These are phyloP conservation scores for Meloe dianella DNA, from an alignment of 2,888 invertebrate species.

Conservation along the genomic window DNA sequence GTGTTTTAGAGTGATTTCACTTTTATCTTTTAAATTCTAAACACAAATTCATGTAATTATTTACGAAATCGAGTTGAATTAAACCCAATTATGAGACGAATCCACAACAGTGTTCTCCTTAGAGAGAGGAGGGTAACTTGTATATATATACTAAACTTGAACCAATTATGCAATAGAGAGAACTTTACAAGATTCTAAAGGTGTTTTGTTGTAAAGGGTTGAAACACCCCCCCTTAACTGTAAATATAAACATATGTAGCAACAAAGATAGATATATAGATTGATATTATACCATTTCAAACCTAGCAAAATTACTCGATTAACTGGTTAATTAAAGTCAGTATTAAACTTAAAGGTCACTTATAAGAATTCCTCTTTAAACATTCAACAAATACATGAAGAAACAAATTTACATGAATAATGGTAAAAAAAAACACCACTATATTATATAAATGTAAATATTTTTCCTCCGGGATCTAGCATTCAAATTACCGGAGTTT, in stretches of 20 bases:
- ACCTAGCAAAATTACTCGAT: constrained; percentile 27
- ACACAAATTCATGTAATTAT: neutral
- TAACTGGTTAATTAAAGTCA: constrained; percentile 35
- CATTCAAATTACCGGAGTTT: constrained; percentile 6
- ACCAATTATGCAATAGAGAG: neutral
- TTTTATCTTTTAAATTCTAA: too few species aligned
- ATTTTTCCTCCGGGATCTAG: constrained; percentile 14
- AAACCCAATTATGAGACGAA: neutral
- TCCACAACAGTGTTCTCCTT: constrained; percentile 8
- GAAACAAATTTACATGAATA: neutral
- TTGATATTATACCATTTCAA: neutral
- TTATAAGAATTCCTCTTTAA: constrained; percentile 35
- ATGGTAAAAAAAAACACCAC: neutral
- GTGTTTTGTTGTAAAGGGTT: neutral
- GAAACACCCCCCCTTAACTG: neutral
- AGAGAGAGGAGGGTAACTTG: neutral
- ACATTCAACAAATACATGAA: neutral
- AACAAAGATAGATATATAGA: neutral
- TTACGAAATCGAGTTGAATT: neutral
- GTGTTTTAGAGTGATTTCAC: too few species aligned
- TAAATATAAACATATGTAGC: neutral
- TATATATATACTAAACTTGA: neutral
- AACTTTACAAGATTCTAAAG: neutral
- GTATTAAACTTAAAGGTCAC: constrained; percentile 36
- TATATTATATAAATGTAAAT: neutral